Evolutionary conservation across 2,888 invertebrate species (phyloP).

Genomic region (Ormyrus rosae): DNA sequence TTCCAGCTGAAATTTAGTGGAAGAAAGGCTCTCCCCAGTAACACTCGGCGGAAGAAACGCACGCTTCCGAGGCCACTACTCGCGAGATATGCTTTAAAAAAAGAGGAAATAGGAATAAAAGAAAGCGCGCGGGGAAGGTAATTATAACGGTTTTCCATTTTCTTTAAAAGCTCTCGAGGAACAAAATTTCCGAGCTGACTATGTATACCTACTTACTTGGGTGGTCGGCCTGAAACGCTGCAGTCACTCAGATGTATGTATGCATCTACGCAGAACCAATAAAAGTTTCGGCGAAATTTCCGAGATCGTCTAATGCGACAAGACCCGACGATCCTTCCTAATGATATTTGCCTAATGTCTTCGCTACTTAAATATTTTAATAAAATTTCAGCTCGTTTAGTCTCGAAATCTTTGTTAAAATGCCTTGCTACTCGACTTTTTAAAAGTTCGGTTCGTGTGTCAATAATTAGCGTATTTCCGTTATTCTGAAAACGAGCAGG

Average conservation of each 20-base stretch:
- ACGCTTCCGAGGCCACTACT: background rate
- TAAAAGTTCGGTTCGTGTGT: too few species aligned
- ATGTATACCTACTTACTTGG: background rate
- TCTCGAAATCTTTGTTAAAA: slow-evolving; percentile 58
- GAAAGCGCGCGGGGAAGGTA: slow-evolving; percentile 12
- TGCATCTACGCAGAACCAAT: slow-evolving; percentile 9
- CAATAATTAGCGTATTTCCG: too few species aligned
- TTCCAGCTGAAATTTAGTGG: slow-evolving; percentile 32
- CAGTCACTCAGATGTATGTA: background rate
- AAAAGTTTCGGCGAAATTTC: slow-evolving; percentile 16
- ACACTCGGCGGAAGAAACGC: slow-evolving; percentile 14
- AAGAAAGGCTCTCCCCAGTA: slow-evolving; percentile 22
- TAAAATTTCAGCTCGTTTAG: slow-evolving; percentile 63
- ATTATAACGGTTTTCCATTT: slow-evolving; percentile 47
- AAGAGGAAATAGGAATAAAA: background rate
- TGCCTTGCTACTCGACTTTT: too few species aligned
- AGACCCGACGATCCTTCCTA: slow-evolving; percentile 65
- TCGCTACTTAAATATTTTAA: slow-evolving; percentile 71
- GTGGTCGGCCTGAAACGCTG: background rate
- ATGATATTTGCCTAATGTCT: slow-evolving; percentile 70
- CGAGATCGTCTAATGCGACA: background rate
- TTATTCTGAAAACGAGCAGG: too few species aligned
- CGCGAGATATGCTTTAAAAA: background rate
- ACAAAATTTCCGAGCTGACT: slow-evolving; percentile 1
- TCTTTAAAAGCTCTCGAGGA: slow-evolving; percentile 26